These are phyloP conservation scores for Tribolium madens DNA, from an alignment of 1,140 invertebrate species.

Conservation along the genomic window DNA sequence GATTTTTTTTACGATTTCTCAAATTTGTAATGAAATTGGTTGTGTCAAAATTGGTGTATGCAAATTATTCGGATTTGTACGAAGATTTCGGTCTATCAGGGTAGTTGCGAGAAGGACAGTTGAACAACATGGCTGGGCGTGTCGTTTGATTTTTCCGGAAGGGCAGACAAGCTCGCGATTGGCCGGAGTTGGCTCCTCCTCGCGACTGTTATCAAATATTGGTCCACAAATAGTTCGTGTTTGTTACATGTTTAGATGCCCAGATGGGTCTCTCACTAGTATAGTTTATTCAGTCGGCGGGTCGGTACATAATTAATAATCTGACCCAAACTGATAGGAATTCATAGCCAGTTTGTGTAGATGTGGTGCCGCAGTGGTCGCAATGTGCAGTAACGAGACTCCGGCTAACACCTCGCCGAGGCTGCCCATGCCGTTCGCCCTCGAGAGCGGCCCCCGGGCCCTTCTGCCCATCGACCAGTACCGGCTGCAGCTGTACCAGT, in stretches of 20 bases:
- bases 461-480: conserved; percentile 84
- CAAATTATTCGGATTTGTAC: conserved; percentile 54
- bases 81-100: conserved; percentile 55
- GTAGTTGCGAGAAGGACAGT: conserved; percentile 55
- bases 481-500: conserved; percentile 88
- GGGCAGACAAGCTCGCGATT: conserved; percentile 56
- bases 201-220: conserved; percentile 66
- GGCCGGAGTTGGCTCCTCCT: conserved; percentile 57
- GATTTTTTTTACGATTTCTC: no score
- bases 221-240: conserved; percentile 66
- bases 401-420: conserved; percentile 61
- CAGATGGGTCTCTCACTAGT: conserved; percentile 63
- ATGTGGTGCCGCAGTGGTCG: conserved; percentile 4
- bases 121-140: conserved; percentile 65
- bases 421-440: conserved; percentile 62
- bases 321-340: conserved; percentile 55
- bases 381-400: conserved; percentile 67
- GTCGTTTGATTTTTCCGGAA: conserved; percentile 59
- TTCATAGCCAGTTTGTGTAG: conserved; percentile 53
- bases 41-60: conserved; percentile 43
- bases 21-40: neutral
- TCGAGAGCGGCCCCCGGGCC: conserved; percentile 65
- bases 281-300: conserved; percentile 59
- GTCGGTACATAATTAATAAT: conserved; percentile 57
- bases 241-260: conserved; percentile 66